These are phyloP conservation scores for Phalangium opilio DNA, from an alignment of 2,888 invertebrate species.

Conservation along the genomic window DNA sequence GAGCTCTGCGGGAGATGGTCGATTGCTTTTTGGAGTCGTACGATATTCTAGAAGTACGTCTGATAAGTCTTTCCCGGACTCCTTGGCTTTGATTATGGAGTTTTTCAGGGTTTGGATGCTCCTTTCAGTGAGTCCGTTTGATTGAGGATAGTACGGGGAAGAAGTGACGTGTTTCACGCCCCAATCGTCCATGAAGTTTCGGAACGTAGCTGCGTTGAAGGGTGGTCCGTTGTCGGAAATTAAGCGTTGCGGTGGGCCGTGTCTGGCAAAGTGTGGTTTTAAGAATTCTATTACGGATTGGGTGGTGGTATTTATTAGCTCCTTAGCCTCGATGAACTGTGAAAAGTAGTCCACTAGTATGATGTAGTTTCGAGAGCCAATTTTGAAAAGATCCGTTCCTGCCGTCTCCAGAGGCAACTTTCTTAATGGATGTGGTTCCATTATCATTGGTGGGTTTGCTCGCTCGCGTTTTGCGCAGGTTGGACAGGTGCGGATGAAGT, in stretches of 20 bases:
- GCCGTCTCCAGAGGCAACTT: conserved; percentile 2
- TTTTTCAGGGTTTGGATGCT: conserved; percentile 1
- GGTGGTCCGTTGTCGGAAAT: conserved; percentile 2
- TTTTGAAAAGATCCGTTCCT: conserved; percentile 2
- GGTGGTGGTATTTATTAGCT: neutral
- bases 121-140: conserved; percentile 3
- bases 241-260: neutral
- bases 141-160: conserved; percentile 1
- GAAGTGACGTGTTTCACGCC: conserved; percentile 1
- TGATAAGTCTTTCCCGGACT: conserved; percentile 1
- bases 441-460: neutral
- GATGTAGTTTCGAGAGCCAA: neutral
- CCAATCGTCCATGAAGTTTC: neutral
- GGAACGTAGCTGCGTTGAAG: neutral
- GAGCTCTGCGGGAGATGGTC: no score
- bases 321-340: conserved; percentile 3
- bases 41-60: conserved; percentile 5
- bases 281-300: conserved; percentile 3
- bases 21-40: neutral
- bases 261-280: conserved; percentile 5
- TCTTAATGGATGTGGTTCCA: neutral
- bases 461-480: conserved; percentile 2
- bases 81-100: conserved; percentile 3
- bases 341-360: conserved; percentile 5
- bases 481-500: neutral